Evolutionary conservation across 2,888 invertebrate species (phyloP), one percentile per base, ranked within the genome.

Genomic region (Holacanthella duospinosa): DNA sequence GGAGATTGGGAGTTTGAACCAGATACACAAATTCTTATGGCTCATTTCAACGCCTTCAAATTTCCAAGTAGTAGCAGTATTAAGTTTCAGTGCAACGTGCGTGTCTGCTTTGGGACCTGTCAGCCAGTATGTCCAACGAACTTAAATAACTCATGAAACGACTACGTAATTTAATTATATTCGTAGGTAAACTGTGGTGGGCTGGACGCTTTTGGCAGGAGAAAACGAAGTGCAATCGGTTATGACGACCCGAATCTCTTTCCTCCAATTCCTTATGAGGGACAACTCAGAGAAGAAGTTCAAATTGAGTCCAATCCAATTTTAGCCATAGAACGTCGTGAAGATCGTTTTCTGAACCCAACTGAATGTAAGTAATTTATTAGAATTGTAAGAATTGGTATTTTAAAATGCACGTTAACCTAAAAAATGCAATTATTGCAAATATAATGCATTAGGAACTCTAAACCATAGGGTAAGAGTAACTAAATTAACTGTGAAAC

Each of bases 41-140:
- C 93, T 68, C 86, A 88, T 73, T 93, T 94, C 78, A 92, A 92
- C 76, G 93, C 93, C 2, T 93, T 93, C 44, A 93, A 93, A 76
- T 94, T 93, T 84, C 93, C 93, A 0, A 90, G 89, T 74, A 92
- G 92, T 75, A 93, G 93, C 75, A 93, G 90, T 75, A 91, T 93
- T 74, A 81, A 90, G 78, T 93, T 94, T 88, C 93, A 93, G 78
- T 93, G 93, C 77, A 93, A 93, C 77, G 92, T 93, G 74, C 83
- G 93, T 66, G 93, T 94, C 12, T 93, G 93, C 82, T 93, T 93
- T 76, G 93, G 93, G 77, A 89, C 86, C 79, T 94, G 93, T 77
- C 93, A 93, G 82, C 93, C 93, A 74, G 93, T 88, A 80, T 83
- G 85, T 78, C 43, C n/a, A n/a, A n/a, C n/a, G n/a, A n/a, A 36